A percentile compares a stretch with the other conserved stretches of the same genome.
Evolutionary conservation across 2,888 invertebrate genomes (phyloP).

Genomic region (Tetragonula carbonaria): DNA sequence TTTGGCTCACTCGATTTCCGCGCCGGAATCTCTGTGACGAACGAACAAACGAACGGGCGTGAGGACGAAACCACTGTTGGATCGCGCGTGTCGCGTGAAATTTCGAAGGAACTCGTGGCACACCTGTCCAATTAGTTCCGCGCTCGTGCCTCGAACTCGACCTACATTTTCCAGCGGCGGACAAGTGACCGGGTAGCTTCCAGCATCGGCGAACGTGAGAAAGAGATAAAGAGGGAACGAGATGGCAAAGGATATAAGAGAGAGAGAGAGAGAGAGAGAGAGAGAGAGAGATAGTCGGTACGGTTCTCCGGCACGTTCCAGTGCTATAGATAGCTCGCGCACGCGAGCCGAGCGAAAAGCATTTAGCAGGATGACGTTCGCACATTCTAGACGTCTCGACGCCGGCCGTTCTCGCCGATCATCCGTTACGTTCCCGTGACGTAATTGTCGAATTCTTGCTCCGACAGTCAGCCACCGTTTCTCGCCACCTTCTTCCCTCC

Average conservation of each 20-base stretch:
- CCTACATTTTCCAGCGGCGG: conserved; percentile 70
- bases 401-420: conserved; percentile 75
- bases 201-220: conserved; percentile 53
- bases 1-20: too few species aligned
- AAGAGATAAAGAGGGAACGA: conserved; percentile 20
- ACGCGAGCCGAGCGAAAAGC: conserved; percentile 73
- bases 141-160: conserved; percentile 69
- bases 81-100: conserved; percentile 17
- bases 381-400: conserved; percentile 81
- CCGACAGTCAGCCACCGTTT: conserved; percentile 62
- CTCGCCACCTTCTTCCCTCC: conserved; percentile 21
- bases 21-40: background rate
- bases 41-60: background rate
- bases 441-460: conserved; percentile 83
- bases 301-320: conserved; percentile 67
- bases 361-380: conserved; percentile 82
- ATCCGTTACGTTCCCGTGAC: conserved; percentile 82
- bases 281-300: conserved; percentile 45
- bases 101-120: conserved; percentile 22
- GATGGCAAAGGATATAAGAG: conserved; percentile 28
- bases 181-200: conserved; percentile 71
- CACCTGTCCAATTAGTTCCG: conserved; percentile 71
- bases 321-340: conserved; percentile 69
- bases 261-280: conserved; percentile 24
- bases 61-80: background rate